These are phyloP conservation scores for Trilocha varians DNA, from an alignment of 2,888 invertebrate genomes.

Conservation along the genomic window DNA sequence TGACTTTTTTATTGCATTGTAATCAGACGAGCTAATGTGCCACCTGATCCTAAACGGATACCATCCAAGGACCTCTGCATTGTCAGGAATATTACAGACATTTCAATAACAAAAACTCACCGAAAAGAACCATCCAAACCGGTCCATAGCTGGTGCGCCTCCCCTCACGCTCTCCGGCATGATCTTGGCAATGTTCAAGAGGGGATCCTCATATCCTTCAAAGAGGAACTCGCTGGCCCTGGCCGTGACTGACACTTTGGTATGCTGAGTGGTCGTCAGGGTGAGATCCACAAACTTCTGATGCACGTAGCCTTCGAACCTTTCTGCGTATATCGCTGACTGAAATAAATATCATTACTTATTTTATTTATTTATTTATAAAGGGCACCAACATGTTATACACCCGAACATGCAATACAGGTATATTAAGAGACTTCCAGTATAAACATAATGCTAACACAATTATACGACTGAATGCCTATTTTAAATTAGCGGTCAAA, in stretches of 20 bases:
- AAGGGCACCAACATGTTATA: no score
- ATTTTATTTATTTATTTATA: no score
- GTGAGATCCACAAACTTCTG: conserved; percentile 75
- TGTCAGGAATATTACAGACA: no score
- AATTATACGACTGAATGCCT: no score
- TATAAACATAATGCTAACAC: no score
- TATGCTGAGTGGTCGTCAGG: conserved; percentile 68
- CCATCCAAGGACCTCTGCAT: no score
- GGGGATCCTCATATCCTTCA: conserved; percentile 83
- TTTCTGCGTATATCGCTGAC: conserved; percentile 74
- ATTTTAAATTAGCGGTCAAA: no score
- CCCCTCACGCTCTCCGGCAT: conserved; percentile 71
- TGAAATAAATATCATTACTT: conserved; percentile 24
- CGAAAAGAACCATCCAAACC: conserved; percentile 89
- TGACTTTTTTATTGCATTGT: no score
- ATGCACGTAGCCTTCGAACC: conserved; percentile 71
- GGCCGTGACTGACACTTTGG: conserved; percentile 72
- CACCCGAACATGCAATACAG: no score
- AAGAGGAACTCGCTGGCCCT: conserved; percentile 81
- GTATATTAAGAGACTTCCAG: no score
- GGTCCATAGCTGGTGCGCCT: conserved; percentile 78
- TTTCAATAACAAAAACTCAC: conserved; percentile 72
- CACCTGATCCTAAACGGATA: no score
- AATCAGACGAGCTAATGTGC: no score
- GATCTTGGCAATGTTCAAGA: conserved; percentile 77